Percentiles rank a stretch among this genome's conserved stretches.
Conservation (phyloP, 2,888 invertebrate species). For the Stenichneumon culpator region DNA sequence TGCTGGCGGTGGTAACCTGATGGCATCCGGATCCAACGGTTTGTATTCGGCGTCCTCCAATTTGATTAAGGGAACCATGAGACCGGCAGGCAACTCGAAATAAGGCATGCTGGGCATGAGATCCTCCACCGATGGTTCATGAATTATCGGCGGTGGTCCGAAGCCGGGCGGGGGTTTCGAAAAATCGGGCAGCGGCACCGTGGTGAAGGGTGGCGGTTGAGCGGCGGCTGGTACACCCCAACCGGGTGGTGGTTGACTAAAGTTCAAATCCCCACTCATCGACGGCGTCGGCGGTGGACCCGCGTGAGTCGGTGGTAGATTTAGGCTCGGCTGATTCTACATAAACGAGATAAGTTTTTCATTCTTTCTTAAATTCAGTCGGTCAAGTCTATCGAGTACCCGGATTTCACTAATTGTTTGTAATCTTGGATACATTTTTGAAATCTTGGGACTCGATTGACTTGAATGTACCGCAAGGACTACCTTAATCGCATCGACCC, state of each 20-base stretch:
- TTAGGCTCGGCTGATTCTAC: slow-evolving; percentile 79
- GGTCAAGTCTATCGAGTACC: no score
- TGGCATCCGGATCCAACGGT: slow-evolving; percentile 94
- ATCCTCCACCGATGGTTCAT: slow-evolving; percentile 88
- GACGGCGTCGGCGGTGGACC: slow-evolving; percentile 82
- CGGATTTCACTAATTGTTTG: no score
- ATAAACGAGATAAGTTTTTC: not conserved
- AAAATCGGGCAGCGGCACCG: slow-evolving; percentile 89
- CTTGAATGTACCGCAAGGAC: no score
- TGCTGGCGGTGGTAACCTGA: slow-evolving; percentile 97
- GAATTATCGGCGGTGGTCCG: slow-evolving; percentile 83
- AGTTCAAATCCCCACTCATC: slow-evolving; percentile 86
- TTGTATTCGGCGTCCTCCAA: slow-evolving; percentile 96
- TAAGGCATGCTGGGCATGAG: slow-evolving; percentile 97
- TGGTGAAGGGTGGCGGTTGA: slow-evolving; percentile 81
- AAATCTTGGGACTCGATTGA: no score
- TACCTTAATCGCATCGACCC: no score
- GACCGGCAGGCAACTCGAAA: slow-evolving; percentile 98
- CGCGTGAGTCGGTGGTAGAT: slow-evolving; percentile 79
- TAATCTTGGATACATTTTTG: no score
- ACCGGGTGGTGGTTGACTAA: slow-evolving; percentile 88
- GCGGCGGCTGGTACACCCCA: slow-evolving; percentile 85
- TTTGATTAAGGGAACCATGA: slow-evolving; percentile 98
- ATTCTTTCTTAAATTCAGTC: not conserved
- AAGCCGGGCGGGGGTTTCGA: slow-evolving; percentile 96